Evolutionary conservation across 2,888 invertebrate genomes (phyloP), one percentile per base, ranked within the genome.

Genomic region (Ochropacha duplaris): DNA sequence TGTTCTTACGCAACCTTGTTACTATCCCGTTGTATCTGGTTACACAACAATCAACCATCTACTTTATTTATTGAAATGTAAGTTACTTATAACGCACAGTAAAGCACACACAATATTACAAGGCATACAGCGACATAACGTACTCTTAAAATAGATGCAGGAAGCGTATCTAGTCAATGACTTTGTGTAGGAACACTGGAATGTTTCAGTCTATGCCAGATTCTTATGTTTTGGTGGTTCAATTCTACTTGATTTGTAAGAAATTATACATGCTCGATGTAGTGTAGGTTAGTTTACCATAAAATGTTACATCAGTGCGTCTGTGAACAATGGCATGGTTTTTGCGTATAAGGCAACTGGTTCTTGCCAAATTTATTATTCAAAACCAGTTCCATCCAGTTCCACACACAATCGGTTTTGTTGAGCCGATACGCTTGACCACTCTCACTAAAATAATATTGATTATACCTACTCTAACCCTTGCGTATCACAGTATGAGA

Each of bases 341-440:
- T 31, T 51, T 50, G 52, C 31, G 12, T 51, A 36, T 54, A 57
- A 50, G 49, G 49, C 57, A 64, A 66, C 73, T 65, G 68, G 67
- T 69, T 70, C 57, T 65, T 61, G 59, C 63, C 68, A 61, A 70
- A 71, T 74, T 68, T 65, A 68, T 65, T 66, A 67, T 67, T 74
- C 59, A 64, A 50, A 72, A 71, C 76, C 74, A 69, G 77, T 74
- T 73, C 56, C 61, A 65, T 69, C 69, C 70, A 62, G 71, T 72
- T 69, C 49, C 31, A 22, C 34, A 54, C 31, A 57, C 52, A 57
- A 57, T 57, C 22, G 57, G 54, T 54, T 44, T 31, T 19, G 28
- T 28, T 49, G 19, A 9, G 19, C 8, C 36, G 36, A n/a, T 36
- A 44, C 44, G 19, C 19, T 19, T 19, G 44, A 44, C 44, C 44